Conservation (phyloP, 2,113 vertebrate species). For the Amphilophus citrinellus region DNA sequence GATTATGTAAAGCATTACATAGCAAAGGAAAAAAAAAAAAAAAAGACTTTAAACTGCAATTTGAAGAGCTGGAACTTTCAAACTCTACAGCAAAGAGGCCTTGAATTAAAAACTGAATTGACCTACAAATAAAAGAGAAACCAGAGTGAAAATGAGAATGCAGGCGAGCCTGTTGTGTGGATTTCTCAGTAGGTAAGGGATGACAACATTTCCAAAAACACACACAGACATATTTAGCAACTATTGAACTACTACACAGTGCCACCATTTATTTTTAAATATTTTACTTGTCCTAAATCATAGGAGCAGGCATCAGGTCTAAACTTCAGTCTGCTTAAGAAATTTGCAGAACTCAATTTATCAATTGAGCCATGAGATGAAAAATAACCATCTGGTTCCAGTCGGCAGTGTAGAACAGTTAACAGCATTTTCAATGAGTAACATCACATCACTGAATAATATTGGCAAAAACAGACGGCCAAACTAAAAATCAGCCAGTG, state of each 20-base stretch:
- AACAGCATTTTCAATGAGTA: not conserved
- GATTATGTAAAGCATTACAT: not conserved
- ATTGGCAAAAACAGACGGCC: not conserved
- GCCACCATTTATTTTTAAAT: not conserved
- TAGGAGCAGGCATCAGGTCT: not conserved
- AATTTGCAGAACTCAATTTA: not conserved
- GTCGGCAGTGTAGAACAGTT: not conserved
- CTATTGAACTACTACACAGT: not conserved
- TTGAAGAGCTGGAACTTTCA: not conserved
- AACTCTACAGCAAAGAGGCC: slow-evolving; percentile 3
- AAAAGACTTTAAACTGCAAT: not conserved
- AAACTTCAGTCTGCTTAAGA: not conserved
- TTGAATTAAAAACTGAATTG: not conserved
- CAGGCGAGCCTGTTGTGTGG: not conserved
- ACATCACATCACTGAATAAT: not conserved
- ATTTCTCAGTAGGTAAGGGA: not conserved
- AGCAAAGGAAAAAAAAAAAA: not conserved
- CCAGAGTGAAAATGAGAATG: not conserved
- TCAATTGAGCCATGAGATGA: slow-evolving; percentile 14
- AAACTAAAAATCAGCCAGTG: not conserved
- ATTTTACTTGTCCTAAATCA: not conserved
- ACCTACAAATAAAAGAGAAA: not conserved
- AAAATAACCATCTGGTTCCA: slow-evolving; percentile 9
- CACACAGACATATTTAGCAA: too few relatives aligned
- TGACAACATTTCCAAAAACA: not conserved